Base-by-base conservation (phyloP, 1,140 invertebrate species). In the Antheraea pernyi region DNA sequence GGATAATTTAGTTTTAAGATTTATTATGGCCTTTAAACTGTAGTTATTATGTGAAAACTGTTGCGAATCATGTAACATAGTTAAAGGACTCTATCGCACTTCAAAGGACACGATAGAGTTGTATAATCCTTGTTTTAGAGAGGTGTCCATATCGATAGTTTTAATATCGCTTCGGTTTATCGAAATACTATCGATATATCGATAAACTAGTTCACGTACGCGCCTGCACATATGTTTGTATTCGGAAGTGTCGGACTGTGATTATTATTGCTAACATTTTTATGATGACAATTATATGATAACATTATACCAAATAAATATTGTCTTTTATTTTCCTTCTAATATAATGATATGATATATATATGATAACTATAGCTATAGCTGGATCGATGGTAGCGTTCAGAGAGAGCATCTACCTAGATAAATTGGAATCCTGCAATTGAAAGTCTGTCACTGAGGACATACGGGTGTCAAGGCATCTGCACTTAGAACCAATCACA, bases 221-320 rank as follows among this genome's bases (percentile, higher is more conserved):
- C 19, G 19, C 19, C 13, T 22, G 19, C 60, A 53, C 22, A 37
- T 67, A 48, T n/a, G 37, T 16, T 65, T 78, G 69, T 74, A 77
- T 72, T 71, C 84, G 77, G 74, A 85, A 84, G 89, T 88, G 86
- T 89, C 83, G 80, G 86, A 91, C 89, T 91, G 89, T 91, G 89
- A 91, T 91, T 91, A 86, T 91, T 88, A 86, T 86, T 91, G 89
- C 86, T 91, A 91, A 89, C 87, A 90, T 89, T 90, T 90, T 88
- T 91, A 83, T 91, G 89, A 91, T 90, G 88, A 91, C 87, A 90
- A 89, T 82, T 90, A 87, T 85, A 91, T 80, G 82, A 88, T 89
- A 89, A 88, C 84, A 89, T 77, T 87, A 81, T 90, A 91, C 89
- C 86, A 91, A 89, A 87, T 84, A 82, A 39, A 69, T 67, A 39